phyloP scores from a whole-genome alignment of 2,888 invertebrate genomes.

The Mythimna lalbum region DNA sequence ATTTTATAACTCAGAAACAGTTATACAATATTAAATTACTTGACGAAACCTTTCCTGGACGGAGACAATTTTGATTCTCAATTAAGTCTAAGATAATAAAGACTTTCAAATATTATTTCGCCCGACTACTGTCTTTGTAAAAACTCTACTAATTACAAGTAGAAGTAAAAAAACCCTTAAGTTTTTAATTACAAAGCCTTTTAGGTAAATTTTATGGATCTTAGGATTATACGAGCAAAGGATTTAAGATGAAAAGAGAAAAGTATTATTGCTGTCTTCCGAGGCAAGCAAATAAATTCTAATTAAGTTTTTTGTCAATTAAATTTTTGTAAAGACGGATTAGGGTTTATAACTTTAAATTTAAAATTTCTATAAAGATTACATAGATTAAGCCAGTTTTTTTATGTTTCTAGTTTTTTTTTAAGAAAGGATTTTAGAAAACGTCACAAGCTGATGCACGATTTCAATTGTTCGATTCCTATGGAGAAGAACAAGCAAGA shows the following conservation, averaged over 20 bases:
- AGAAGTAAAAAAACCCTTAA: constrained; percentile 22
- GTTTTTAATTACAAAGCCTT: constrained; percentile 49
- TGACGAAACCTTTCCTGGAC: background rate
- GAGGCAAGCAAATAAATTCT: constrained; percentile 36
- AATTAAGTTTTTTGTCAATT: constrained; percentile 36
- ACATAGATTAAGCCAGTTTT: background rate
- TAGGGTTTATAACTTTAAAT: background rate
- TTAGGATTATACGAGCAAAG: constrained; percentile 36
- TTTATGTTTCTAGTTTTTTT: background rate
- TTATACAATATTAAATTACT: background rate
- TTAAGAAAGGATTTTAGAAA: too few species aligned
- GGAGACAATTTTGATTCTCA: background rate
- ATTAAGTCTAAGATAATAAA: constrained; percentile 16
- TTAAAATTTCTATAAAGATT: background rate
- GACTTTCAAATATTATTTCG: constrained; percentile 16
- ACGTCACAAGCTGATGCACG: too few species aligned
- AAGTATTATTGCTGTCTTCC: constrained; percentile 25
- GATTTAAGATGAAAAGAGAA: constrained; percentile 42
- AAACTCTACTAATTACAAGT: constrained; percentile 36
- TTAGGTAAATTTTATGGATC: constrained; percentile 40
- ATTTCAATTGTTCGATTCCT: too few species aligned
- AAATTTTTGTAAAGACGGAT: constrained; percentile 6
- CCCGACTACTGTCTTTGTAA: constrained; percentile 18
- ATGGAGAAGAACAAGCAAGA: too few species aligned
- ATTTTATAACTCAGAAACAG: too few species aligned